These are phyloP conservation scores for Cerastis leucographa DNA, from an alignment of 2,888 invertebrate species.

Conservation along the genomic window DNA sequence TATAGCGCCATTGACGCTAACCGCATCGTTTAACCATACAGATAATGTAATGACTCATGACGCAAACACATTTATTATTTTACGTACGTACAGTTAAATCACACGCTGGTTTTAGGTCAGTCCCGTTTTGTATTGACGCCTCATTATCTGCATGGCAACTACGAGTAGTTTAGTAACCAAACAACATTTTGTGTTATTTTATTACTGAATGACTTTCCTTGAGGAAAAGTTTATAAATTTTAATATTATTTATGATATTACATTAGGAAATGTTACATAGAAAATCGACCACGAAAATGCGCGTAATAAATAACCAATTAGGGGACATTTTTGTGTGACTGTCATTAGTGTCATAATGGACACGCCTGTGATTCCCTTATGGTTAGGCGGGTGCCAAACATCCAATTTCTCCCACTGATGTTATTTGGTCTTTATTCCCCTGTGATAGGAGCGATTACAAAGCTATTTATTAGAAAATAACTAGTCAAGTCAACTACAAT, in stretches of 20 bases:
- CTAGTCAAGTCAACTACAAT: neutral
- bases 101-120: slow-evolving; percentile 38
- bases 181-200: neutral
- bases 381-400: neutral
- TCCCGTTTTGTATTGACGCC: slow-evolving; percentile 10
- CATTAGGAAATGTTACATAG: neutral
- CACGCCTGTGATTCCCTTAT: slow-evolving; percentile 16
- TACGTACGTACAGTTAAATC: slow-evolving; percentile 32
- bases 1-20: slow-evolving; percentile 46
- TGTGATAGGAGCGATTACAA: neutral
- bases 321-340: slow-evolving; percentile 5
- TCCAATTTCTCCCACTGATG: slow-evolving; percentile 9
- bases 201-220: neutral
- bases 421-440: neutral
- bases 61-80: slow-evolving; percentile 52
- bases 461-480: neutral
- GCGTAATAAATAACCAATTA: neutral
- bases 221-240: slow-evolving; percentile 1
- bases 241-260: neutral
- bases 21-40: slow-evolving; percentile 50
- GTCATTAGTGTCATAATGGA: slow-evolving; percentile 29
- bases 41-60: slow-evolving; percentile 61
- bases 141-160: slow-evolving; percentile 28
- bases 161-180: neutral
- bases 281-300: neutral